Evolutionary conservation across 2,113 vertebrate species (phyloP).

Genomic region (Tylochromis polylepis): DNA sequence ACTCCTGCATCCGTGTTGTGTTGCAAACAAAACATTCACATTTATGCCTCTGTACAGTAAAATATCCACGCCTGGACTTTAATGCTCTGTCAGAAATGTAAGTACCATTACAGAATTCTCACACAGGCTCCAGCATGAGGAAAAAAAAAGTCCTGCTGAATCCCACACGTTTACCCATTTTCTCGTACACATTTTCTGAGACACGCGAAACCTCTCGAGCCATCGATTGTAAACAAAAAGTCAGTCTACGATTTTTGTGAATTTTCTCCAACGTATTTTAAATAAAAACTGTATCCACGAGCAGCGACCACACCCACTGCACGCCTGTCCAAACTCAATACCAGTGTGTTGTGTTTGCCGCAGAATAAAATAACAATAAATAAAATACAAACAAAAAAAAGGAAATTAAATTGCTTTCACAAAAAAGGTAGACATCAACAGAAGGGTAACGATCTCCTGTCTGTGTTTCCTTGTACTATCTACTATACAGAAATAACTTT

Average conservation of each 20-base stretch:
- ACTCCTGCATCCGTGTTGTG: background rate
- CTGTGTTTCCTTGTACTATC: background rate
- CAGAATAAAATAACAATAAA: constrained; percentile 69
- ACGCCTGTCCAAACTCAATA: background rate
- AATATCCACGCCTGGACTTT: background rate
- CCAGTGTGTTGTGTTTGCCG: background rate
- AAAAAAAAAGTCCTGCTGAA: background rate
- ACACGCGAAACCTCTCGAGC: background rate
- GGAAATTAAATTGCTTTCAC: background rate
- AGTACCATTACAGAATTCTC: background rate
- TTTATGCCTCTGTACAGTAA: background rate
- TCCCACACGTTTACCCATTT: constrained; percentile 4
- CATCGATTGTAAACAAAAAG: background rate
- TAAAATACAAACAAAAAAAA: constrained; percentile 26
- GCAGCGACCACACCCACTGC: background rate
- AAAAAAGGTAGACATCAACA: background rate
- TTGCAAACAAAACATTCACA: constrained; percentile 7
- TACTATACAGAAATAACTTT: background rate
- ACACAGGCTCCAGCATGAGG: background rate
- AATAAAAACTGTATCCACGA: constrained; percentile 5
- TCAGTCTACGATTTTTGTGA: background rate
- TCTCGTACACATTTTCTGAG: background rate
- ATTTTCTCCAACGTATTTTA: background rate
- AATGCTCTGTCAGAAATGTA: background rate
- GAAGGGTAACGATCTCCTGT: background rate